These are phyloP conservation scores for Amitus sp. DNA, from an alignment of 2,888 invertebrate species.

Conservation along the genomic window DNA sequence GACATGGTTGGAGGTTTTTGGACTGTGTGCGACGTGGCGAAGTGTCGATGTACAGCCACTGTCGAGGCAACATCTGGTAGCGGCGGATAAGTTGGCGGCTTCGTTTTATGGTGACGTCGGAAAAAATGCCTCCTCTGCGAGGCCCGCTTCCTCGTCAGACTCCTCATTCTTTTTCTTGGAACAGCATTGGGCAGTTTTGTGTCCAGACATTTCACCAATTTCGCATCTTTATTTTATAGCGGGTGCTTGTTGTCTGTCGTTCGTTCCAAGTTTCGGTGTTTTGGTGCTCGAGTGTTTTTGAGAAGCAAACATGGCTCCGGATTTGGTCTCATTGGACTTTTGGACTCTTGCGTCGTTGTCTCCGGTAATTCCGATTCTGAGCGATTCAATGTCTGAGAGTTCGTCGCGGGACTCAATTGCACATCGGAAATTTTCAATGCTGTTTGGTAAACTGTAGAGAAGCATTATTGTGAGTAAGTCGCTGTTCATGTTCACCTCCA, in stretches of 20 bases:
- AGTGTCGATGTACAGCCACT: constrained; percentile 29
- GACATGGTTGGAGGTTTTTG: no score
- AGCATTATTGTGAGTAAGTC: constrained; percentile 15
- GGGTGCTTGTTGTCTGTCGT: neutral
- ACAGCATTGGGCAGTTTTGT: neutral
- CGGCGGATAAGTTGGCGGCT: neutral
- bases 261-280: neutral
- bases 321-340: neutral
- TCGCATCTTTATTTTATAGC: neutral
- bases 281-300: neutral
- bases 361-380: constrained; percentile 12
- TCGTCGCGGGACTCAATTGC: constrained; percentile 34
- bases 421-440: constrained; percentile 22
- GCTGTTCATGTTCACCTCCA: constrained; percentile 20
- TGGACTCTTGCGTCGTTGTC: constrained; percentile 6
- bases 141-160: neutral
- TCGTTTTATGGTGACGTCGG: neutral
- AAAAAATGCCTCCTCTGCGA: constrained; percentile 3
- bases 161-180: neutral
- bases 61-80: constrained; percentile 16
- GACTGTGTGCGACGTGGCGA: no score
- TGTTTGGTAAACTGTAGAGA: constrained; percentile 12
- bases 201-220: neutral
- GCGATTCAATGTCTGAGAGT: constrained; percentile 14
- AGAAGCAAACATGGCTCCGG: neutral